Percentiles rank a stretch among this genome's conserved stretches.
These are phyloP conservation scores for Rhynchotus rufescens DNA, from an alignment of 2,797 vertebrate species.

Conservation along the genomic window DNA sequence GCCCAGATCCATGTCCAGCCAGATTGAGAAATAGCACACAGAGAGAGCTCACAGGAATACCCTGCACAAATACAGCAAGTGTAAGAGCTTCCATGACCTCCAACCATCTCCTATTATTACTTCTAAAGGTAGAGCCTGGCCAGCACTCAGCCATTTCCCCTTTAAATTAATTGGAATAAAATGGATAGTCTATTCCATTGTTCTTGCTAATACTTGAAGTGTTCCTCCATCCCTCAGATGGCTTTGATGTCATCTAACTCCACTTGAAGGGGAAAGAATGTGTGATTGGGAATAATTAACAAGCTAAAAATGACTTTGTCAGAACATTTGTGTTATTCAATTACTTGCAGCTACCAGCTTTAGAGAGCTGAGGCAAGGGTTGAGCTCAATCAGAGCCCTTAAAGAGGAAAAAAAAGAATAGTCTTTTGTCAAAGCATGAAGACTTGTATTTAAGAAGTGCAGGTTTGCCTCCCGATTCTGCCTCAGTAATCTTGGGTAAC, in stretches of 20 bases:
- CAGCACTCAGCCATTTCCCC: not conserved
- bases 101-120: not conserved
- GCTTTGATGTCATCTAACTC: conserved; percentile 70
- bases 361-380: conserved; percentile 21
- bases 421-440: not conserved
- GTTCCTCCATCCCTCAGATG: conserved; percentile 59
- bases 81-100: not conserved
- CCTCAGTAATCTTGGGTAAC: not conserved
- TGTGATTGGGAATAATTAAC: conserved; percentile 73
- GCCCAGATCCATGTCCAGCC: not conserved
- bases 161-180: conserved; percentile 54
- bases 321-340: conserved; percentile 65
- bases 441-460: not conserved
- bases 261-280: conserved; percentile 68
- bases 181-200: conserved; percentile 38
- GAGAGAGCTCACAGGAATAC: not conserved
- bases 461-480: conserved; percentile 1
- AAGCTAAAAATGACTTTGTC: conserved; percentile 72
- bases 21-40: not conserved
- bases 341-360: conserved; percentile 67
- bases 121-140: conserved; percentile 3
- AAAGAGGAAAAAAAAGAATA: not conserved
- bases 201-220: conserved; percentile 64
- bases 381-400: conserved; percentile 29
- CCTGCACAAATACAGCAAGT: not conserved